Evolutionary conservation across 23 tunicate genomes (phyloP).

Genomic region (Halocynthia roretzi): DNA sequence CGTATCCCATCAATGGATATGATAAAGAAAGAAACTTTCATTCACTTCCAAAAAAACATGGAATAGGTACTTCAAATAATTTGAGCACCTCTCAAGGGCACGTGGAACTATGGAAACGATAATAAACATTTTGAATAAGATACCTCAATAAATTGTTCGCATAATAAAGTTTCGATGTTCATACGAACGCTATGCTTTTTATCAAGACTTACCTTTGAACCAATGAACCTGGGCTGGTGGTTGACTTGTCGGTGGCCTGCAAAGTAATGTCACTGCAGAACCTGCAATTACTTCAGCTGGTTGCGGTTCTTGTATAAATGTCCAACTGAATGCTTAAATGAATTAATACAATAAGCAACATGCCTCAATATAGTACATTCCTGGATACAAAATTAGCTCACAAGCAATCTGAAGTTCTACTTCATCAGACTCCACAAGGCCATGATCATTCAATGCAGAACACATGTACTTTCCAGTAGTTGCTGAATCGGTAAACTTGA

Average conservation of each 20-base stretch:
- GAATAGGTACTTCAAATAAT: too few relatives aligned
- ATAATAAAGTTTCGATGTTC: too few relatives aligned
- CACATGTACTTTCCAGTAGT: constrained; percentile 1
- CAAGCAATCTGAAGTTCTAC: constrained; percentile 9
- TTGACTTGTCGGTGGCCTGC: constrained; percentile 1
- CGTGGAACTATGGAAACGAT: too few relatives aligned
- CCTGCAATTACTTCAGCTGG: not conserved
- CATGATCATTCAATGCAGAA: not conserved
- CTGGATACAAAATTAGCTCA: not conserved
- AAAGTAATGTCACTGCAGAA: not conserved
- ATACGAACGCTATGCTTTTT: too few relatives aligned
- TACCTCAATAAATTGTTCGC: too few relatives aligned
- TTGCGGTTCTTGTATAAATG: constrained; percentile 4
- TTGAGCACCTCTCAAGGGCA: too few relatives aligned
- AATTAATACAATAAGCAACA: not conserved
- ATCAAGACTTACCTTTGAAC: not conserved
- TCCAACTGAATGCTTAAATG: constrained; percentile 4
- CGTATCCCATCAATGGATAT: too few relatives aligned
- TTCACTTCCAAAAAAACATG: too few relatives aligned
- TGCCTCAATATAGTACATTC: not conserved
- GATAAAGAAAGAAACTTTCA: too few relatives aligned
- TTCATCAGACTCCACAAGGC: not conserved
- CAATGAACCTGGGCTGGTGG: not conserved
- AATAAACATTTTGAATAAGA: too few relatives aligned
- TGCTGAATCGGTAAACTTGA: not conserved